phyloP scores from a whole-genome alignment of 2,888 invertebrate genomes.

The Melinaea menophilus region DNA sequence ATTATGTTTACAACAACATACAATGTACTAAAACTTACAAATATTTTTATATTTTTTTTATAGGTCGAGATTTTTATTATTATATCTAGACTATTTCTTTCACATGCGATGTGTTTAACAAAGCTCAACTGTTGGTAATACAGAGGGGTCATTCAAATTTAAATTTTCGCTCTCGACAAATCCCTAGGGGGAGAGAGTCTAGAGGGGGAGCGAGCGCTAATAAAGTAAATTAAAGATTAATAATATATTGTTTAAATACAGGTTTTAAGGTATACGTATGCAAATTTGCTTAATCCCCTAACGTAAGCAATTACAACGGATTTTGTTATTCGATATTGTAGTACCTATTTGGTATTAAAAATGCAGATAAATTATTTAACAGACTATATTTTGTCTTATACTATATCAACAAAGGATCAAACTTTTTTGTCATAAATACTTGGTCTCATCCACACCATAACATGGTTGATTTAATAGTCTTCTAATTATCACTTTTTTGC shows the following conservation, averaged over 20 bases:
- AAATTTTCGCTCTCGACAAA: constrained; percentile 70
- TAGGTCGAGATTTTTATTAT: neutral
- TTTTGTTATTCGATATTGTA: constrained; percentile 33
- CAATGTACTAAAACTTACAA: too few species aligned
- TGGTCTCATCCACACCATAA: constrained; percentile 17
- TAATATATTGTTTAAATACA: constrained; percentile 74
- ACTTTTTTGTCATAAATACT: constrained; percentile 10
- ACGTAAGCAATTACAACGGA: constrained; percentile 52
- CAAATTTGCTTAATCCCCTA: constrained; percentile 54
- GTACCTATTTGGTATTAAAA: neutral
- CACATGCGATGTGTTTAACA: constrained; percentile 37
- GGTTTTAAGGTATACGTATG: constrained; percentile 64
- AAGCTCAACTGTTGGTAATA: constrained; percentile 49
- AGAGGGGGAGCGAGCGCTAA: constrained; percentile 66
- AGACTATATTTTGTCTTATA: neutral
- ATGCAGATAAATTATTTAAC: neutral
- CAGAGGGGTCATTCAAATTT: constrained; percentile 72
- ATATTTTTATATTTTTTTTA: too few species aligned
- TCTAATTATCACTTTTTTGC: constrained; percentile 49
- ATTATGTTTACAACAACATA: too few species aligned
- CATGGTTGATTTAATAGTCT: constrained; percentile 36
- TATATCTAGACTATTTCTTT: neutral
- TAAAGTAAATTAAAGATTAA: constrained; percentile 79
- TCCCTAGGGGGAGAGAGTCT: constrained; percentile 62
- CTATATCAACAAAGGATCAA: too few species aligned